phyloP scores from a whole-genome alignment of 2,888 invertebrate genomes.

The Lampropteryx suffumata region DNA sequence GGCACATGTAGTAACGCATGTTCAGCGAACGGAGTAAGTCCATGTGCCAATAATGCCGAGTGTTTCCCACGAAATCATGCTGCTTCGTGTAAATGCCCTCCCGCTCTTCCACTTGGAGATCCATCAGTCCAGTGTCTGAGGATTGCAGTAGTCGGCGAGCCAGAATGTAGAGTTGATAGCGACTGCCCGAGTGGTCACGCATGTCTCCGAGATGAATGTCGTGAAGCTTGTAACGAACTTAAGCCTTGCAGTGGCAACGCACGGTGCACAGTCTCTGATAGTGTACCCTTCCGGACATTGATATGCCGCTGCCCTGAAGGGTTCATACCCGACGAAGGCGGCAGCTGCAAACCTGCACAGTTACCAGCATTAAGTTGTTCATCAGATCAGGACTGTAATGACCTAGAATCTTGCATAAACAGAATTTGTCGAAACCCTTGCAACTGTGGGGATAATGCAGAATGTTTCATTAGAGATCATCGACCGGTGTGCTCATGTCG shows the following conservation, averaged over 20 bases:
- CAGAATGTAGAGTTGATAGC: conserved; percentile 89
- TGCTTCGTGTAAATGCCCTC: conserved; percentile 92
- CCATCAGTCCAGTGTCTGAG: conserved; percentile 89
- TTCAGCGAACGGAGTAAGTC: conserved; percentile 83
- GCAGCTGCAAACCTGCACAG: conserved; percentile 89
- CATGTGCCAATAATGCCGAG: conserved; percentile 92
- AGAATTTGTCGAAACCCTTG: conserved; percentile 94
- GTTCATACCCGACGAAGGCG: conserved; percentile 90
- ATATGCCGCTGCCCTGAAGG: conserved; percentile 94
- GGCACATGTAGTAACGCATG: conserved; percentile 92
- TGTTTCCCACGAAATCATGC: conserved; percentile 92
- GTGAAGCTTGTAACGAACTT: conserved; percentile 89
- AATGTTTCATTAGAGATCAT: conserved; percentile 91
- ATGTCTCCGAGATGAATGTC: conserved; percentile 90
- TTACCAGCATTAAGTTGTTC: conserved; percentile 90
- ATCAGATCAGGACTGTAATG: conserved; percentile 89
- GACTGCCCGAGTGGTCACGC: conserved; percentile 92
- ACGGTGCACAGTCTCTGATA: conserved; percentile 91
- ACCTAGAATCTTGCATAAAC: conserved; percentile 92
- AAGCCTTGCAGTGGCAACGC: conserved; percentile 90
- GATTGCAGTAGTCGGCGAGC: conserved; percentile 72
- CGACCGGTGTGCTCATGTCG: conserved; percentile 93
- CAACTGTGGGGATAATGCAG: conserved; percentile 92
- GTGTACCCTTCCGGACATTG: conserved; percentile 93
- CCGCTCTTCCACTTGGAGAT: conserved; percentile 90